These are phyloP conservation scores for Isurus oxyrinchus DNA, from an alignment of 2,113 vertebrate genomes.

Conservation along the genomic window DNA sequence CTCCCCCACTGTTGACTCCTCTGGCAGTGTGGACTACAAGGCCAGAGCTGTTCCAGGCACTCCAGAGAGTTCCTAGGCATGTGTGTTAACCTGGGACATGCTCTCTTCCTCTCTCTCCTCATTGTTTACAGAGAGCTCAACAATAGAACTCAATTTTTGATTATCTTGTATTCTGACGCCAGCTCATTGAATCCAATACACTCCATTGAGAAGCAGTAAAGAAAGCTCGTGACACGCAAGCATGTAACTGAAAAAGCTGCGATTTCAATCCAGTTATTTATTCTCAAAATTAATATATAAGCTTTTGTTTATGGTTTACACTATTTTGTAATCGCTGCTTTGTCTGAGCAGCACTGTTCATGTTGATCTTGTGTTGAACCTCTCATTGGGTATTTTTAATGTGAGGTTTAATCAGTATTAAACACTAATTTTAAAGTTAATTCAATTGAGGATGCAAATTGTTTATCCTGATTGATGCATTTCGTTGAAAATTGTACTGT, in stretches of 20 bases:
- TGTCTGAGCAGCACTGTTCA: neutral
- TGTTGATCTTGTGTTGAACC: neutral
- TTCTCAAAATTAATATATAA: constrained; percentile 35
- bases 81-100: neutral
- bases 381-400: neutral
- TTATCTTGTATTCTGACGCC: neutral
- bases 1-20: too few species aligned
- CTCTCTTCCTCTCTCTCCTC: neutral
- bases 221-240: neutral
- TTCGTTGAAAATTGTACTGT: neutral
- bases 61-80: neutral
- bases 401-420: constrained; percentile 29
- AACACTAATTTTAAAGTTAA: constrained; percentile 23
- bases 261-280: constrained; percentile 29
- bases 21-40: neutral
- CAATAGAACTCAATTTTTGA: neutral
- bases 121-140: neutral
- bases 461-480: constrained; percentile 5
- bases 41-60: neutral
- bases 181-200: neutral
- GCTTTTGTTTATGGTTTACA: constrained; percentile 24
- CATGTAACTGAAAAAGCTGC: neutral
- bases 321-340: constrained; percentile 23
- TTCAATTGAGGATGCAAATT: neutral
- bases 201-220: neutral